These are phyloP conservation scores for Zelostemma sp. DNA, from an alignment of 1,140 invertebrate species.

Conservation along the genomic window DNA sequence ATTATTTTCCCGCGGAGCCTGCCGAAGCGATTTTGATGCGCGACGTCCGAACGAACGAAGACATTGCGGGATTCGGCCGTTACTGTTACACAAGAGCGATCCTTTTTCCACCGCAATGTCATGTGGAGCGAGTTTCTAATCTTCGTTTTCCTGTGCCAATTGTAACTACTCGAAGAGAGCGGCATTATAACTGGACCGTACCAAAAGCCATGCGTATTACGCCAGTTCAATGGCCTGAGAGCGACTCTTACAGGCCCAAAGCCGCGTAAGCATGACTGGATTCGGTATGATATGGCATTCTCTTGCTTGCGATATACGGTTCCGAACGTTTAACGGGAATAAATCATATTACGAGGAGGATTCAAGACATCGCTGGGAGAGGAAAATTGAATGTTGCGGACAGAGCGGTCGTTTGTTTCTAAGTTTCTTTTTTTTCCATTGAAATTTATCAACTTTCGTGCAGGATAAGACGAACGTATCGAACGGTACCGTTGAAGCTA, in stretches of 20 bases:
- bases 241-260: constrained; percentile 26
- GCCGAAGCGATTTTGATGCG: background rate
- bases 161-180: constrained; percentile 29
- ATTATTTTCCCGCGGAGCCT: too few species aligned
- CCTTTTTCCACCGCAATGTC: constrained; percentile 22
- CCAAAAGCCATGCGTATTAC: constrained; percentile 39
- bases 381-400: background rate
- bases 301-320: constrained; percentile 4
- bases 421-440: too few species aligned
- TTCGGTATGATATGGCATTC: constrained; percentile 22
- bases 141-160: constrained; percentile 32
- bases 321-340: constrained; percentile 3
- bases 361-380: background rate
- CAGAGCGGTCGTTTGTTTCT: too few species aligned
- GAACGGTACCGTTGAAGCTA: background rate
- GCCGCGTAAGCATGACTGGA: constrained; percentile 27
- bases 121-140: constrained; percentile 35
- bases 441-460: too few species aligned
- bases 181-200: constrained; percentile 41
- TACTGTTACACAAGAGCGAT: background rate
- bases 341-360: background rate
- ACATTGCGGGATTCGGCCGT: background rate
- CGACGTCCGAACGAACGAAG: background rate
- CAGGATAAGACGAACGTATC: background rate
- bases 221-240: constrained; percentile 38